Evolutionary conservation across 2,888 invertebrate species (phyloP).

Genomic region (Bugula neritina): DNA sequence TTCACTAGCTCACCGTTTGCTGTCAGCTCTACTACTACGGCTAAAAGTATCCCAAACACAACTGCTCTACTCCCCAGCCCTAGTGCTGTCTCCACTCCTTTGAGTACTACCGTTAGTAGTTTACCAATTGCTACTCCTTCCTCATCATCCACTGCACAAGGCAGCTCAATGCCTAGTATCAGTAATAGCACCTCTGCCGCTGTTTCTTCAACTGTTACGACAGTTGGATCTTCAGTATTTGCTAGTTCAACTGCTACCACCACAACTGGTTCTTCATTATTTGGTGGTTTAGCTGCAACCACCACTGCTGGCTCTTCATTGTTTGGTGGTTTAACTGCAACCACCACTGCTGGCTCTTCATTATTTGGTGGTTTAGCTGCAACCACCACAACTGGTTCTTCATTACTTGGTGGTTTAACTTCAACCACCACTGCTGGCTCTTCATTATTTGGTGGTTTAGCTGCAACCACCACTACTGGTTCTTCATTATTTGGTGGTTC

Average conservation of each 20-base stretch:
- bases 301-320: neutral
- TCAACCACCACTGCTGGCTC: neutral
- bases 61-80: too few species aligned
- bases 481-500: conserved; percentile 18
- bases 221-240: neutral
- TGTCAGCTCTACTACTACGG: too few species aligned
- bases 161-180: too few species aligned
- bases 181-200: too few species aligned
- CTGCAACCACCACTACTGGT: neutral
- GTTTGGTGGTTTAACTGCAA: neutral
- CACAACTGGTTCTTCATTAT: neutral
- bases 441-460: neutral
- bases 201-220: too few species aligned
- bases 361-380: neutral
- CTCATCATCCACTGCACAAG: too few species aligned
- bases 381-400: neutral
- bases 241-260: neutral
- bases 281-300: neutral
- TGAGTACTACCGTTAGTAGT: too few species aligned
- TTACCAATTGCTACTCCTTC: too few species aligned
- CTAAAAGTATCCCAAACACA: too few species aligned
- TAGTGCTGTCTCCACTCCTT: too few species aligned
- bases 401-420: neutral
- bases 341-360: too few species aligned
- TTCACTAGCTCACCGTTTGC: too few species aligned